phyloP scores from a whole-genome alignment of 1,140 invertebrate species.

The Anthonomus grandis region DNA sequence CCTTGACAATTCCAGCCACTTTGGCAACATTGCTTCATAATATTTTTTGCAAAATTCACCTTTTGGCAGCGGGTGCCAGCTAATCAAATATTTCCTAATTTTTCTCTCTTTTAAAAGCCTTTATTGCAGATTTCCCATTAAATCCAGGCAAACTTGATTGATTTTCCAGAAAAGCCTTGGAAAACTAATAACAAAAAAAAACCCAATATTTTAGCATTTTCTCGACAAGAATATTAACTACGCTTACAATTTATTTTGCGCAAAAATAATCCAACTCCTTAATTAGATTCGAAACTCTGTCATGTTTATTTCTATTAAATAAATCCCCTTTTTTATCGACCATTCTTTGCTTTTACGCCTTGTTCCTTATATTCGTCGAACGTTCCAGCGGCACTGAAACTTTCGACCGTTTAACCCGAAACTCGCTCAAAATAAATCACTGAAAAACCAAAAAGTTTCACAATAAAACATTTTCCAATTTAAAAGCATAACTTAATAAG shows the following conservation, averaged over 20 bases:
- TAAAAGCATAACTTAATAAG: too few species aligned
- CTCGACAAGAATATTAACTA: conserved; percentile 16
- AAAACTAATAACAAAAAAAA: too few species aligned
- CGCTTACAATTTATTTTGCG: conserved; percentile 22
- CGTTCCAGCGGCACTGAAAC: conserved; percentile 16
- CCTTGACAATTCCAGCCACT: too few species aligned
- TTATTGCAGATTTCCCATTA: too few species aligned
- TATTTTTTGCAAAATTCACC: too few species aligned
- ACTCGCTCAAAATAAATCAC: not conserved
- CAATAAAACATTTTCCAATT: too few species aligned
- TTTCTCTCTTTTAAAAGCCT: too few species aligned
- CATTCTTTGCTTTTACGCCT: conserved; percentile 28
- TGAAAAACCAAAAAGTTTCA: not conserved
- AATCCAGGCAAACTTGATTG: too few species aligned
- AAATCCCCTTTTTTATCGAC: conserved; percentile 31
- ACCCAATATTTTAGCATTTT: not conserved
- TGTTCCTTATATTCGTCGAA: conserved; percentile 19
- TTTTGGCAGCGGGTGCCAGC: too few species aligned
- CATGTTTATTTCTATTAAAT: conserved; percentile 32
- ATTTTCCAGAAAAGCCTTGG: too few species aligned
- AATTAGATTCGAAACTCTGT: conserved; percentile 31
- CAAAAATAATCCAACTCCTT: conserved; percentile 27
- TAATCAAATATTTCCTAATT: too few species aligned
- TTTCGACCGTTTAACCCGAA: not conserved
- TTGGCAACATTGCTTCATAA: too few species aligned